phyloP scores from a whole-genome alignment of 2,797 vertebrate genomes.

The Mareca strepera region DNA sequence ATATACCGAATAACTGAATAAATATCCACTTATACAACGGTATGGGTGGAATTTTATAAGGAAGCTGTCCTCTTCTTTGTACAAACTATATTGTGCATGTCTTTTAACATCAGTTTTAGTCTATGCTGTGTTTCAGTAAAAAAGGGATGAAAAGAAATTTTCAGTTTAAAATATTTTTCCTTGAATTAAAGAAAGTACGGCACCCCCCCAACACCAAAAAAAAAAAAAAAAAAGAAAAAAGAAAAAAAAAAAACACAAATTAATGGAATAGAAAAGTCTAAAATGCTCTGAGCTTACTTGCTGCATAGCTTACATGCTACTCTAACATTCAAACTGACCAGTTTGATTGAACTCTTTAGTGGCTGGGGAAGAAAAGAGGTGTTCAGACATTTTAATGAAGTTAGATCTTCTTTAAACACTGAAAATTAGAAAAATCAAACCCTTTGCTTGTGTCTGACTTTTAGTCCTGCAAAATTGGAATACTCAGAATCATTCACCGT shows the following conservation, averaged over 20 bases:
- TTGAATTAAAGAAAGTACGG: not conserved
- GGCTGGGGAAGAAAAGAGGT: not conserved
- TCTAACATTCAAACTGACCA: not conserved
- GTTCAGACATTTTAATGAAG: conserved; percentile 8
- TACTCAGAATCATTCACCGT: not conserved
- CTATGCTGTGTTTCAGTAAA: not conserved
- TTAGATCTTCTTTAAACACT: not conserved
- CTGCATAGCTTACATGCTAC: not conserved
- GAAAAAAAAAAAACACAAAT: not conserved
- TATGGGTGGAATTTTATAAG: not conserved
- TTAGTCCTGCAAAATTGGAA: not conserved
- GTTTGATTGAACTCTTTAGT: conserved; percentile 19
- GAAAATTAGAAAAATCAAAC: conserved; percentile 33
- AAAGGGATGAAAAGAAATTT: not conserved
- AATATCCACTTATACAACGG: not conserved
- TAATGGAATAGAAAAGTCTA: not conserved
- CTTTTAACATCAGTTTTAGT: not conserved
- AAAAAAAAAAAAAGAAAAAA: too few relatives aligned
- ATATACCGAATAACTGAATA: not conserved
- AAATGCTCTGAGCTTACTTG: not conserved
- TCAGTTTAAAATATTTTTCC: not conserved
- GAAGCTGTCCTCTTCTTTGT: not conserved
- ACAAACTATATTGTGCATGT: not conserved
- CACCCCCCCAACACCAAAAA: too few relatives aligned
- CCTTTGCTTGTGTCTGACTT: not conserved